Evolutionary conservation across 2,888 invertebrate species (phyloP).

Genomic region (Trachelus stipa): DNA sequence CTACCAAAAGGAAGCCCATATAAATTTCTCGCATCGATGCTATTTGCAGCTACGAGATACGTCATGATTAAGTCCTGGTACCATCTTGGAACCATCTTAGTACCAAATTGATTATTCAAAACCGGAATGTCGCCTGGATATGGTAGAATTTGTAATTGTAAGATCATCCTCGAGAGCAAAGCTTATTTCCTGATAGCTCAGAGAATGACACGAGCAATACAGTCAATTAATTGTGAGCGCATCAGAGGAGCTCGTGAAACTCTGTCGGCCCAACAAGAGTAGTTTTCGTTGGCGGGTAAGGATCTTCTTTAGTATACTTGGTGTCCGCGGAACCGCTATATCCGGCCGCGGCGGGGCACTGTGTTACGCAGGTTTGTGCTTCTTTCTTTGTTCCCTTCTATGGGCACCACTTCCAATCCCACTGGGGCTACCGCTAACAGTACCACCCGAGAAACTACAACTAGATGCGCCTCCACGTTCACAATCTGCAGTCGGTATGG

Average conservation of each 20-base stretch:
- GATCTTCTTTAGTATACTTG: slow-evolving; percentile 57
- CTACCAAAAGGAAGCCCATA: background rate
- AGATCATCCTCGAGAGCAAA: background rate
- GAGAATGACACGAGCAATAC: background rate
- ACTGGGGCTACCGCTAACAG: slow-evolving; percentile 15
- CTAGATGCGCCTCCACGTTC: slow-evolving; percentile 50
- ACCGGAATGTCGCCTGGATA: background rate
- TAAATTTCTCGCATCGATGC: background rate
- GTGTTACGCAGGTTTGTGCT: slow-evolving; percentile 77
- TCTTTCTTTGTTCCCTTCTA: slow-evolving; percentile 74
- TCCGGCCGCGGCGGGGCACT: slow-evolving; percentile 58
- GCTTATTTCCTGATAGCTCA: background rate
- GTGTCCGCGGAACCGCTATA: slow-evolving; percentile 58
- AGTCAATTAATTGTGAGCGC: background rate
- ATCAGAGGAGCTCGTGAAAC: background rate
- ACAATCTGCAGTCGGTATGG: slow-evolving; percentile 70
- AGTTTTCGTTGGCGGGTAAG: slow-evolving; percentile 55
- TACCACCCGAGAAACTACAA: background rate
- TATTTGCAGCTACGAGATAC: background rate
- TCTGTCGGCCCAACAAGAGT: slow-evolving; percentile 50
- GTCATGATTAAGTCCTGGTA: background rate
- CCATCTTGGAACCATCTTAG: background rate
- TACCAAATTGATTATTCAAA: background rate
- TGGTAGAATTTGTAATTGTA: background rate
- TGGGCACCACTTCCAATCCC: slow-evolving; percentile 35